Evolutionary conservation across 2,888 invertebrate species (phyloP), one percentile per base, ranked within the genome.

Genomic region (Trypoxylon attenuatum): DNA sequence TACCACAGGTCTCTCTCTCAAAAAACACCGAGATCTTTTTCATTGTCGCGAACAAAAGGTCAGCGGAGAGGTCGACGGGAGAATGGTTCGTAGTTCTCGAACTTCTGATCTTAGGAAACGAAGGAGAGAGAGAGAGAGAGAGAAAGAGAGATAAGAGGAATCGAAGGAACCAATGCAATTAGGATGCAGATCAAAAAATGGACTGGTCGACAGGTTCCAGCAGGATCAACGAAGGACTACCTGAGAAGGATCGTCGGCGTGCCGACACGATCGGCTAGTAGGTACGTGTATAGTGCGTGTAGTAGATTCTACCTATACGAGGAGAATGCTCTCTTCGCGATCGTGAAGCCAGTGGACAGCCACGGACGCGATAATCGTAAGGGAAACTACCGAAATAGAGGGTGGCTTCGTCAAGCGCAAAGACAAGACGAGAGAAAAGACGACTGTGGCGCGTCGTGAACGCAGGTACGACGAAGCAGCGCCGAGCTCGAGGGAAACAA

Each of bases 401-500:
- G 22, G 25, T 60, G 53, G 27, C 43, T 62, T 46, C 49, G 29
- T 43, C 43, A 51, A 53, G 54, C 51, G 58, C 58, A 16, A 41
- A 45, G 51, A 53, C 16, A 62, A 27, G 58, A 33, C n/a, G n/a
- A 33, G 33, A 10, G 33, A 13, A n/a, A n/a, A 67, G 54, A 52
- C 67, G 69, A 55, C 66, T 53, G 67, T 69, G 39, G 49, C 39
- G 59, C 46, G 47, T 59, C 51, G 13, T 59, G 27, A 52, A 53
- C 52, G 49, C 46, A 60, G 47, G 38, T 42, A 54, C 46, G 52
- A 46, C 42, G 47, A 56, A 64, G 29, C 50, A 64, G 41, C 53
- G 29, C 55, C 56, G 54, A 65, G 33, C 49, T 33, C 53, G 60
- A 72, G 56, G 56, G 59, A 72, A 72, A 72, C 56, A 67, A 73